Percentiles rank a stretch among this genome's conserved stretches.
Evolutionary conservation across 2,888 invertebrate genomes (phyloP).

Genomic region (Malthinus flaveolus): DNA sequence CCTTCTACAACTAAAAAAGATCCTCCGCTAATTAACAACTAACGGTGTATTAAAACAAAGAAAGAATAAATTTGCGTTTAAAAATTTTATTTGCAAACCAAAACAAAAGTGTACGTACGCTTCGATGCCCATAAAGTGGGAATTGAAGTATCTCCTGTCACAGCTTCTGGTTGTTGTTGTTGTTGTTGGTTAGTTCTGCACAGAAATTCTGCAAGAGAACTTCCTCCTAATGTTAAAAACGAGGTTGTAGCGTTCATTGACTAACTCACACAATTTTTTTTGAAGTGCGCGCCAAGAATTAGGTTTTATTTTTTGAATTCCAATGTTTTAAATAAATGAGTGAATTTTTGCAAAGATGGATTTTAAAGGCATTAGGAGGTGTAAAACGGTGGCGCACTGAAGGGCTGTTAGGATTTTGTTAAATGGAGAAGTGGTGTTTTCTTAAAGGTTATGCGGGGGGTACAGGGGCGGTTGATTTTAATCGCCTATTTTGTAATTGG

Average conservation of each 20-base stretch:
- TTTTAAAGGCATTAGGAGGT: neutral
- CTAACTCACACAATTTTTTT: neutral
- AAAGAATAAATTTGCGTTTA: conserved; percentile 8
- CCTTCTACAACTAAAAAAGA: too few relatives aligned
- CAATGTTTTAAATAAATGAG: neutral
- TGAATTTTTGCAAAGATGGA: too few relatives aligned
- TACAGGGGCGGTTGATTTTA: conserved; percentile 32
- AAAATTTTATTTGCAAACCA: conserved; percentile 18
- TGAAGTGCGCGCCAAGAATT: too few relatives aligned
- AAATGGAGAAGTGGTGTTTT: conserved; percentile 36
- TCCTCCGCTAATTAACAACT: too few relatives aligned
- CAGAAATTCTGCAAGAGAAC: conserved; percentile 42
- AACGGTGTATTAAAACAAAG: neutral
- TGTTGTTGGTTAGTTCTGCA: conserved; percentile 29
- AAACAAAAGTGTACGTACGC: conserved; percentile 40
- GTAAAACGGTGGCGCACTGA: neutral
- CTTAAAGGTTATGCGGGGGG: conserved; percentile 37
- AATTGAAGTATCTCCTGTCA: conserved; percentile 46
- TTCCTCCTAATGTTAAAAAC: conserved; percentile 37
- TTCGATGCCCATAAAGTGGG: conserved; percentile 48
- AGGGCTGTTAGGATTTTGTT: conserved; percentile 20
- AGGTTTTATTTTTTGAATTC: neutral
- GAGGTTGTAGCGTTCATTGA: conserved; percentile 36
- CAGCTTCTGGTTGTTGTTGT: conserved; percentile 39
- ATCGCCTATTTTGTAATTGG: conserved; percentile 33